Evolutionary conservation across 2,888 invertebrate genomes (phyloP).

Genomic region (Cosmorhoe ocellata): DNA sequence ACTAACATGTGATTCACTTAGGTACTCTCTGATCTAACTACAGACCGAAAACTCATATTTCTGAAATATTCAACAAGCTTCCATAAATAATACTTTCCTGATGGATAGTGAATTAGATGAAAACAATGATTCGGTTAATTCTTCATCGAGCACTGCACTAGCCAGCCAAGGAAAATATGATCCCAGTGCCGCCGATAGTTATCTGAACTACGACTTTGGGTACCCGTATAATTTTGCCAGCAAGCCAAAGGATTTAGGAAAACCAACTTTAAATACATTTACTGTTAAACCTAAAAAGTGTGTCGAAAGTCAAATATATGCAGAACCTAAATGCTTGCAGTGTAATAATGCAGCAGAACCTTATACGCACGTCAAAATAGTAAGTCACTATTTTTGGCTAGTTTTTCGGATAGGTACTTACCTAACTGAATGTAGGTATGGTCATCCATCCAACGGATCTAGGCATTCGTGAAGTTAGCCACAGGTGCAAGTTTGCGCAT

Average conservation of each 20-base stretch:
- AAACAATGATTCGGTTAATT: conserved; percentile 13
- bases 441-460: no score
- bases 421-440: neutral
- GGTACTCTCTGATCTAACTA: neutral
- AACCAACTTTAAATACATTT: conserved; percentile 1
- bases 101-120: conserved; percentile 23
- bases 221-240: conserved; percentile 15
- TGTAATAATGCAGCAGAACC: conserved; percentile 33
- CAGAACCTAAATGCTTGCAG: conserved; percentile 20
- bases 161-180: neutral
- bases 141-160: conserved; percentile 14
- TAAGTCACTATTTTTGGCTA: no score
- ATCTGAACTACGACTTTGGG: conserved; percentile 17
- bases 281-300: neutral
- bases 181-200: conserved; percentile 9
- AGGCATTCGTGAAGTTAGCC: no score
- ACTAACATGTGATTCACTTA: conserved; percentile 1
- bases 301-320: conserved; percentile 2
- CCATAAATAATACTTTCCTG: neutral
- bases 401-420: no score
- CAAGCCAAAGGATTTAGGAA: conserved; percentile 8
- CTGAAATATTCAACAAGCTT: neutral
- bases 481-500: no score
- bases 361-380: conserved; percentile 41
- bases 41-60: neutral